Percentiles rank a stretch among this genome's conserved stretches.
phyloP scores from a whole-genome alignment of 2,113 vertebrate genomes.

The Dunckerocampus dactyliophorus region DNA sequence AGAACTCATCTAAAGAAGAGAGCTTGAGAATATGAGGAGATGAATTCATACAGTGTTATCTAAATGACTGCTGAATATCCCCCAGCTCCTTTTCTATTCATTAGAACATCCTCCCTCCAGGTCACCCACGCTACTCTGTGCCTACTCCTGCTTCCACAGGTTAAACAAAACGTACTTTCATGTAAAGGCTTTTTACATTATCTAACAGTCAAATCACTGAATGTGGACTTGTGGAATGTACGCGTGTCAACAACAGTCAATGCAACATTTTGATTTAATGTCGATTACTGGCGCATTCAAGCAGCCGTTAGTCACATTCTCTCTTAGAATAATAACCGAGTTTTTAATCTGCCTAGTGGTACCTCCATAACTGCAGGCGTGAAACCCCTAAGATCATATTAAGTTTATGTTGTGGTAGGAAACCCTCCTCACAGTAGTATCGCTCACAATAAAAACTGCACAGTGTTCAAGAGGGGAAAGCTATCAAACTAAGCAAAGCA shows the following conservation, averaged over 20 bases:
- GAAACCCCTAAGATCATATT: conserved; percentile 14
- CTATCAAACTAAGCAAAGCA: background rate
- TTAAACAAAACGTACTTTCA: conserved; percentile 11
- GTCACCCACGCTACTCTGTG: conserved; percentile 26
- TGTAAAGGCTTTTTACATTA: conserved; percentile 6
- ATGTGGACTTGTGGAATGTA: background rate
- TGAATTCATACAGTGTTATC: conserved; percentile 43
- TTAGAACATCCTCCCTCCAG: conserved; percentile 17
- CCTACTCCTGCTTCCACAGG: conserved; percentile 15
- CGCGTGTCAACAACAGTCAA: conserved; percentile 15
- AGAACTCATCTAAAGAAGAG: conserved; percentile 44
- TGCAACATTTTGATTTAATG: conserved; percentile 6
- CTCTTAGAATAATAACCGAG: conserved; percentile 15
- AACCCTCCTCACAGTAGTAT: background rate
- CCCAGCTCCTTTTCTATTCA: conserved; percentile 31
- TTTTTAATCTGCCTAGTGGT: conserved; percentile 12
- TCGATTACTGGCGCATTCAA: conserved; percentile 6
- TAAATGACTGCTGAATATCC: conserved; percentile 38
- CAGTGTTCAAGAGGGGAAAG: no score
- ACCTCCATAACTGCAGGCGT: conserved; percentile 4
- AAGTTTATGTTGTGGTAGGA: conserved; percentile 9
- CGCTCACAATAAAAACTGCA: background rate
- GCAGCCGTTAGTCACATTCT: conserved; percentile 10
- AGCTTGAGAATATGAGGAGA: conserved; percentile 32
- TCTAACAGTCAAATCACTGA: background rate